phyloP scores from a whole-genome alignment of 2,888 invertebrate species.

The Lasioglossum vierecki region DNA sequence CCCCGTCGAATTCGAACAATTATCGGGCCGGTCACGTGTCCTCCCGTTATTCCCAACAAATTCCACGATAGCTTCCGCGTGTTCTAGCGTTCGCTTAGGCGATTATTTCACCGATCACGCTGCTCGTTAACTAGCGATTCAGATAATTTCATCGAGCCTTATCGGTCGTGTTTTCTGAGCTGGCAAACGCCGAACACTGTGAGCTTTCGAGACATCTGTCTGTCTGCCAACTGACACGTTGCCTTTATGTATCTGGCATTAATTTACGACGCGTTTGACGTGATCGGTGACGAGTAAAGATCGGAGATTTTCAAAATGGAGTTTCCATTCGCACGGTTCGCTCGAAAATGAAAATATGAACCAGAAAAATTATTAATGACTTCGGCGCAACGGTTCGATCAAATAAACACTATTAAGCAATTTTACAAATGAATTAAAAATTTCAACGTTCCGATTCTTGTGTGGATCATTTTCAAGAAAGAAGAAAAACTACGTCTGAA shows the following conservation, averaged over 20 bases:
- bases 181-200: neutral
- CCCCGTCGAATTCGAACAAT: constrained; percentile 58
- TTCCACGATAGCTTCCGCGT: constrained; percentile 19
- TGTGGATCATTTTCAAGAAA: too few relatives aligned
- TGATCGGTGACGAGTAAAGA: neutral
- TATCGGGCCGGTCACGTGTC: constrained; percentile 31
- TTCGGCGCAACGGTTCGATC: too few relatives aligned
- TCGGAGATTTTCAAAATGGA: neutral
- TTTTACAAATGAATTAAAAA: too few relatives aligned
- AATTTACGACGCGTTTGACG: constrained; percentile 5
- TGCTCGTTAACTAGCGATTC: constrained; percentile 17
- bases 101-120: neutral
- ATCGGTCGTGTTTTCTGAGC: neutral
- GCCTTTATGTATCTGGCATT: neutral
- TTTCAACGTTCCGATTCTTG: too few relatives aligned
- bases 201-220: constrained; percentile 9
- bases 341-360: neutral
- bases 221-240: neutral
- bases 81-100: neutral
- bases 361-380: too few relatives aligned
- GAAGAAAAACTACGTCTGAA: too few relatives aligned
- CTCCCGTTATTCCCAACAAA: constrained; percentile 22
- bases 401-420: too few relatives aligned
- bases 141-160: neutral
- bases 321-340: neutral